Base-by-base conservation (phyloP, 2,113 vertebrate species). In the Macaca mulatta region DNA sequence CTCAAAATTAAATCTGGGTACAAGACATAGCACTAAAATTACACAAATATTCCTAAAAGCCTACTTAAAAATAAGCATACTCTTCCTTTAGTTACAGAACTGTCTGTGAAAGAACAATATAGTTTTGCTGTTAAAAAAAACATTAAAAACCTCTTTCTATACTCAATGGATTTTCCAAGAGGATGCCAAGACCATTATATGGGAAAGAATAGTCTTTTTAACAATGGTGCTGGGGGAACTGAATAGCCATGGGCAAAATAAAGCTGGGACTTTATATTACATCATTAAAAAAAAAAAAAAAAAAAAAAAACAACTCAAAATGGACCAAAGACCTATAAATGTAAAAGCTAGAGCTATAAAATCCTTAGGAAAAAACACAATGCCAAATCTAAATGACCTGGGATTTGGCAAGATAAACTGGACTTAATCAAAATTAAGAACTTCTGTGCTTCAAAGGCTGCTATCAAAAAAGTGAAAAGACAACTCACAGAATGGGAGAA, bases 101-200 rank as follows among this genome's bases (percentile, higher is more conserved):
- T 81, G 75, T 40, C 77, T 89, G 80, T 75, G 30, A 89, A 97
- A 97, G 50, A 94, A 17, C 70, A 93, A 96, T 79, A 94, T 2
- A 85, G 30, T 74, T 74, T 55, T 77, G 77, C n/a, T 77, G 2
- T 67, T 87, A 57, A 93, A 90, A 90, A 90, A 92, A 74, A 48
- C 32, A 2, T 23, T 82, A 38, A 61, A 70, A 82, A 82, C n/a
- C 12, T 81, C 17, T 6, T 55, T 55, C 23, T 89, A 75, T 8
- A 38, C 59, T 70, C 72, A 95, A 81, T 2, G 89, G 40, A 78
- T 85, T 92, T 84, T 95, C 74, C 88, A 48, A 23, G 92, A 84
- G 20, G 50, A 13, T 89, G 43, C 27, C 67, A 94, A 59, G 50
- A 90, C 18, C 13, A 93, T 3, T 5, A 64, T 18, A 90, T 30